Evolutionary conservation across 2,797 vertebrate genomes (phyloP).

Genomic region (Hypotaenidia philippensis): DNA sequence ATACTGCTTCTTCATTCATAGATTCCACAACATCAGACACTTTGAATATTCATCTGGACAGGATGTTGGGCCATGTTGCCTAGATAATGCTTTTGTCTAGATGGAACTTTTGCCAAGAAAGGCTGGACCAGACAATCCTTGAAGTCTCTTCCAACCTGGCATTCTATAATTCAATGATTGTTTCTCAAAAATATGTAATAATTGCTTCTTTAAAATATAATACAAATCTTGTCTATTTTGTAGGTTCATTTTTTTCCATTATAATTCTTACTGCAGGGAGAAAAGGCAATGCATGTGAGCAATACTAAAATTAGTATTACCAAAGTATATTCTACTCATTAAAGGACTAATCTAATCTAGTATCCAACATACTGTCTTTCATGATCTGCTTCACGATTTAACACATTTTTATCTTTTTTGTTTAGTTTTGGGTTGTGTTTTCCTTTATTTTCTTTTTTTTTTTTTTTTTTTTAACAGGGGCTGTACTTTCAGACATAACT

Average conservation of each 20-base stretch:
- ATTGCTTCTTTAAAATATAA: not conserved
- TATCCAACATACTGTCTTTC: not conserved
- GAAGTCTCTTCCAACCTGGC: no score
- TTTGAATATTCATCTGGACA: no score
- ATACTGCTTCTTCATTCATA: not conserved
- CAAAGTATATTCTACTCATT: not conserved
- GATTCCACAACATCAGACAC: no score
- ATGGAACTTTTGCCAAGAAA: no score
- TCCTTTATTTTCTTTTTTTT: not conserved
- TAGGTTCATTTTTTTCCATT: not conserved
- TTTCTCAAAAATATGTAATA: no score
- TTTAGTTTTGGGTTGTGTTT: not conserved
- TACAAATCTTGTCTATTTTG: not conserved
- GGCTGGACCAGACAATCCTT: no score
- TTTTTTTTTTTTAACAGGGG: no score
- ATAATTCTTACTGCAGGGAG: not conserved
- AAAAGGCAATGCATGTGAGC: not conserved
- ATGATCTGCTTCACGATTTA: not conserved
- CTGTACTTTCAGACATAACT: not conserved
- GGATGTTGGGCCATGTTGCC: no score
- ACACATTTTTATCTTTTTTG: not conserved
- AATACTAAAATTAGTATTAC: not conserved
- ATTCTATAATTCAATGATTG: no score
- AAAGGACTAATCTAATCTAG: not conserved
- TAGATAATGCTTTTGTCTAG: no score